Evolutionary conservation across 2,797 vertebrate species (phyloP).

Genomic region (Champsocephalus gunnari): DNA sequence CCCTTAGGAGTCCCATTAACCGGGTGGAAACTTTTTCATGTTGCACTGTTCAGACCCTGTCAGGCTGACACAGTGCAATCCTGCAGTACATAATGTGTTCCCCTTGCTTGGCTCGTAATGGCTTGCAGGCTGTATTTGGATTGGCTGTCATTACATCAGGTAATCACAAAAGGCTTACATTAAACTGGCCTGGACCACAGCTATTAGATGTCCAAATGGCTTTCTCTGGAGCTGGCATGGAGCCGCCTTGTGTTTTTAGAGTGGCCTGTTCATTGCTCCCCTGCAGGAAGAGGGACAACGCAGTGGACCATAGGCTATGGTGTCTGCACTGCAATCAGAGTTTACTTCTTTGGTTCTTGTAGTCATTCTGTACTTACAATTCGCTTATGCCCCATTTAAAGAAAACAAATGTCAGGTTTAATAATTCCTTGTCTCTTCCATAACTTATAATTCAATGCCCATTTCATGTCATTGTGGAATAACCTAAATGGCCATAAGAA

Average conservation of each 20-base stretch:
- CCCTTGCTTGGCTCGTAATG: constrained; percentile 75
- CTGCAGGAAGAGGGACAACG: constrained; percentile 33
- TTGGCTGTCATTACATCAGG: constrained; percentile 84
- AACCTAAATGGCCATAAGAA: background rate
- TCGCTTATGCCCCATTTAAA: background rate
- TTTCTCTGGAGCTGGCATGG: constrained; percentile 65
- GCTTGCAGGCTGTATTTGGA: constrained; percentile 83
- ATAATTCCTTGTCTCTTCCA: background rate
- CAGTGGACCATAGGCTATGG: constrained; percentile 39
- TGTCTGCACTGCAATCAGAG: background rate
- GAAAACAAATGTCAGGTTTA: no score
- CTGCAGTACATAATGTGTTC: constrained; percentile 70
- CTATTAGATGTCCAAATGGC: constrained; percentile 78
- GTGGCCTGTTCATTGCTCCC: constrained; percentile 41
- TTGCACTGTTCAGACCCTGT: constrained; percentile 65
- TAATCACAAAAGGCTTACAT: constrained; percentile 80
- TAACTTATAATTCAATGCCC: constrained; percentile 3
- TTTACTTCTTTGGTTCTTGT: constrained; percentile 17
- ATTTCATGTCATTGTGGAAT: background rate
- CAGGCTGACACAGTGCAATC: constrained; percentile 57
- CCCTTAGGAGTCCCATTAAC: constrained; percentile 46
- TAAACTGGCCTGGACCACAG: constrained; percentile 68
- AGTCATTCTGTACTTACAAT: background rate
- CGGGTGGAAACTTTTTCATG: constrained; percentile 59
- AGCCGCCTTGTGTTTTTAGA: constrained; percentile 67